Evolutionary conservation across 2,888 invertebrate species (phyloP), one percentile per base, ranked within the genome.

Genomic region (Disparrhopalites patrizii): DNA sequence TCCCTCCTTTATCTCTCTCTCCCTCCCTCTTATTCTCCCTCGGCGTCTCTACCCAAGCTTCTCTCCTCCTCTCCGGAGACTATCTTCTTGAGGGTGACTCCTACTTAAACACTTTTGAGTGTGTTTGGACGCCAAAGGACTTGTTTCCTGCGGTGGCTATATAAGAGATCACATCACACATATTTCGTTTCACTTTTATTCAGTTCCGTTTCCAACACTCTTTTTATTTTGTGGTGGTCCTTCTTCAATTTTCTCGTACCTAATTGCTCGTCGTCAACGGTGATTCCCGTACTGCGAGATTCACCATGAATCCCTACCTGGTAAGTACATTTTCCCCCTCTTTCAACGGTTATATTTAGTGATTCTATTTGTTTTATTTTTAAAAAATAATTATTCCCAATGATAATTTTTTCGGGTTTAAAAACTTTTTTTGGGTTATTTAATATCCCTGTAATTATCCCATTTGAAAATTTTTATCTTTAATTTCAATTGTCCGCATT

Each of bases 171-270:
- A 57, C 54, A 68, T 47, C 13, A 70, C 65, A 69, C 69, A 68
- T 67, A 69, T 69, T 65, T 69, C 73, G 65, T 73, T 73, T 73
- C 73, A 73, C 73, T 73, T 73, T 73, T 70, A 62, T 28, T 62
- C 66, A 69, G 57, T 55, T 66, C 52, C 68, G 69, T 69, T 56
- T 23, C 31, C 30, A 55, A 63, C 50, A n/a, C n/a, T n/a, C 30
- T 31, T 47, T 47, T 47, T 60, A 63, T 56, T 40, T 20, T 55
- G 55, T 64, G 62, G 55, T 43, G 30, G 54, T 62, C 28, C 25
- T n/a, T 25, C 30, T 3, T n/a, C 8, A 18, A n/a, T n/a, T n/a
- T n/a, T n/a, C n/a, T n/a, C n/a, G n/a, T n/a, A n/a, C n/a, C n/a
- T n/a, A n/a, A 55, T 20, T 47, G 20, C 23, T 15, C 3, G 4